A percentile compares a stretch with the other conserved stretches of the same genome.
phyloP scores from a whole-genome alignment of 2,888 invertebrate genomes.

The Machimus rusticus region DNA sequence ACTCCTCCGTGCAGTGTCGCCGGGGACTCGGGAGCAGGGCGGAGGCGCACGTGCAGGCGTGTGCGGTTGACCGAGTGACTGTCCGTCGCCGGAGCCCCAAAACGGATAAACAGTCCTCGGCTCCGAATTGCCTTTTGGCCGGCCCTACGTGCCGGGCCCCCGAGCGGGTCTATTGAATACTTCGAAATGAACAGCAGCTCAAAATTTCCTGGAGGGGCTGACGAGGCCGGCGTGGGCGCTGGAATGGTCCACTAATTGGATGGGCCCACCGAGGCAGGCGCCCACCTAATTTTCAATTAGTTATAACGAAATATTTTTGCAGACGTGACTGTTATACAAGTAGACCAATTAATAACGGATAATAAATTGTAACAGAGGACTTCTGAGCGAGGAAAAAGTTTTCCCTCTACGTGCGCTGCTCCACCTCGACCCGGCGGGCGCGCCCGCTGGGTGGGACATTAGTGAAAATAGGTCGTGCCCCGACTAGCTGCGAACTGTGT shows the following conservation, averaged over 20 bases:
- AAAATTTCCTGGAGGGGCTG: neutral
- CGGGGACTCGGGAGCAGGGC: neutral
- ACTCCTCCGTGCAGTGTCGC: neutral
- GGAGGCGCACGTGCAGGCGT: neutral
- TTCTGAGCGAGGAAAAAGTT: constrained; percentile 20
- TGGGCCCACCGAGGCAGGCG: constrained; percentile 21
- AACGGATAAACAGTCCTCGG: neutral
- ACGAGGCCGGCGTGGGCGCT: neutral
- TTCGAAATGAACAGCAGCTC: neutral
- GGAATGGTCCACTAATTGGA: constrained; percentile 32
- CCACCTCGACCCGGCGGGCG: neutral
- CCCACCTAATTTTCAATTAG: constrained; percentile 43
- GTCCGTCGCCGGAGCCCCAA: neutral
- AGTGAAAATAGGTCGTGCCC: constrained; percentile 27
- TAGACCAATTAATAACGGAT: constrained; percentile 42
- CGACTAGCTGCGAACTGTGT: neutral
- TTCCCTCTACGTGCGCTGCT: neutral
- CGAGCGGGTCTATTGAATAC: constrained; percentile 14
- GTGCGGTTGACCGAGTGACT: constrained; percentile 19
- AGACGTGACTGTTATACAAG: constrained; percentile 43
- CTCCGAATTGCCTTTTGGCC: neutral
- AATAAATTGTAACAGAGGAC: constrained; percentile 37
- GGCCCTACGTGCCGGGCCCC: constrained; percentile 4
- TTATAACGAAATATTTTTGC: constrained; percentile 43
- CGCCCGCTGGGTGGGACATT: neutral